Conservation (phyloP, 2,797 vertebrate genomes). For the Sciaenops ocellatus region DNA sequence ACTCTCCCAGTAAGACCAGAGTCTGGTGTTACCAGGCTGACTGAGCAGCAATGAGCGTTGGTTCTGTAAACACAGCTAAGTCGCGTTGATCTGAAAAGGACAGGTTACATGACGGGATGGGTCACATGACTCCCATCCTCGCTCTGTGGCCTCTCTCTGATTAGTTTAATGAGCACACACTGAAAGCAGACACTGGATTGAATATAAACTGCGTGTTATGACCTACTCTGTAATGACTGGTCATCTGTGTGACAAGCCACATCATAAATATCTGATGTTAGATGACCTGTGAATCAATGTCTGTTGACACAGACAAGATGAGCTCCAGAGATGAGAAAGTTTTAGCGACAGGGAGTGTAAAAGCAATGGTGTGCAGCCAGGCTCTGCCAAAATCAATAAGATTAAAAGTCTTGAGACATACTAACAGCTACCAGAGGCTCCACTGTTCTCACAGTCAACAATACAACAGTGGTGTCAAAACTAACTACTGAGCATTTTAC, state of each 20-base stretch:
- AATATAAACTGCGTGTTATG: slow-evolving; percentile 20
- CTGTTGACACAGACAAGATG: slow-evolving; percentile 40
- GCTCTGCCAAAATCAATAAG: neutral
- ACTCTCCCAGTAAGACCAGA: neutral
- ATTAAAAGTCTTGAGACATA: neutral
- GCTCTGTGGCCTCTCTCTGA: neutral
- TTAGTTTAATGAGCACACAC: slow-evolving; percentile 27
- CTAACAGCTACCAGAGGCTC: neutral
- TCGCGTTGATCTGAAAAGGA: neutral
- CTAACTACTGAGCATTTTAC: neutral
- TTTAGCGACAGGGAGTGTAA: slow-evolving; percentile 28
- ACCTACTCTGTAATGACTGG: slow-evolving; percentile 40
- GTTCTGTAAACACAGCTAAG: neutral
- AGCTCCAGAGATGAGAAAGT: slow-evolving; percentile 38
- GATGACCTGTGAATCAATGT: slow-evolving; percentile 43
- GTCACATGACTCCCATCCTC: neutral
- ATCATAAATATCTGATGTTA: slow-evolving; percentile 37
- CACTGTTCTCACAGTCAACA: neutral
- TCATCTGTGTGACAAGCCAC: slow-evolving; percentile 44
- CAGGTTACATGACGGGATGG: neutral
- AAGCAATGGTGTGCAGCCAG: slow-evolving; percentile 13
- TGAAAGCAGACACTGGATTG: slow-evolving; percentile 22
- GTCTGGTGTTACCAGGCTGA: neutral
- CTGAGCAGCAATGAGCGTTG: neutral
- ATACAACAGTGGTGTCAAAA: neutral